Percentiles rank a stretch among this genome's conserved stretches.
phyloP scores from a whole-genome alignment of 2,113 vertebrate genomes.

The Ciconia stormi region DNA sequence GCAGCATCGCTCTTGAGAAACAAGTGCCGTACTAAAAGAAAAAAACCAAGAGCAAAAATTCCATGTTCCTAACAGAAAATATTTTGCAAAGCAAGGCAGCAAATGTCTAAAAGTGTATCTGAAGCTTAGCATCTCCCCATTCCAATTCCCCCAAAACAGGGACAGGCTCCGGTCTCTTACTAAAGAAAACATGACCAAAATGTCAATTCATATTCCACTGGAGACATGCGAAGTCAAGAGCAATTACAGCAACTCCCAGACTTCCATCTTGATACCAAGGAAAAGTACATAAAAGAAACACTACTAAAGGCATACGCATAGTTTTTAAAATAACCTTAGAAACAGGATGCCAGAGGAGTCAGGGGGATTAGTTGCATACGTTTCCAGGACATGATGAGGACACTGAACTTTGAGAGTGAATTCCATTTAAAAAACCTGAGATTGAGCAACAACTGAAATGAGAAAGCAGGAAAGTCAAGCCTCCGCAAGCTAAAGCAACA shows the following conservation, averaged over 20 bases:
- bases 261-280: not conserved
- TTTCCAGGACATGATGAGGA: not conserved
- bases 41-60: not conserved
- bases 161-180: not conserved
- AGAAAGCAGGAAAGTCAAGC: not conserved
- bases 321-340: not conserved
- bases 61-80: not conserved
- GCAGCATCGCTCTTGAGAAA: not conserved
- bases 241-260: not conserved
- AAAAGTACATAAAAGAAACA: not conserved
- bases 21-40: fast-evolving
- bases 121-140: not conserved
- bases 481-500: not conserved
- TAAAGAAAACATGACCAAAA: not conserved
- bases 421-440: not conserved
- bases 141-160: not conserved
- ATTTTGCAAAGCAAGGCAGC: not conserved
- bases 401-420: not conserved
- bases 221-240: not conserved
- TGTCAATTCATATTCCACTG: not conserved
- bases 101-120: not conserved
- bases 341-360: not conserved
- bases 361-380: fast-evolving
- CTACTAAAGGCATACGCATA: not conserved
- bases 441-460: not conserved